Conservation (phyloP, 2,888 invertebrate genomes). For the Fragum whitleyi region DNA sequence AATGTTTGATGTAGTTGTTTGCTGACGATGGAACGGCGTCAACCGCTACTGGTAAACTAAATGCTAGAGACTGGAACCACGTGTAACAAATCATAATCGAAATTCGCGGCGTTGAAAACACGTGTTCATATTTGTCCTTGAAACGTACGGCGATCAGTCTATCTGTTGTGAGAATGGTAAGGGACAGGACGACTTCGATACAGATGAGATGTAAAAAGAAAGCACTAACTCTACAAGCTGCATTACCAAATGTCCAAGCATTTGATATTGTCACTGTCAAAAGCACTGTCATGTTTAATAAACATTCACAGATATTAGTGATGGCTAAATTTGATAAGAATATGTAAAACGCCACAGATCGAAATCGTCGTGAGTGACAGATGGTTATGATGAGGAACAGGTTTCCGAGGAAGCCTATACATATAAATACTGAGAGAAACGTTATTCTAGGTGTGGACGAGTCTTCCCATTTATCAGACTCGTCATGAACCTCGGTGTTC, state of each 20-base stretch:
- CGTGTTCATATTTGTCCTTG: slow-evolving; percentile 67
- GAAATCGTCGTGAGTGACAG: slow-evolving; percentile 71
- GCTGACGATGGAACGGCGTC: slow-evolving; percentile 70
- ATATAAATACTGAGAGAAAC: slow-evolving; percentile 76
- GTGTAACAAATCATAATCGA: slow-evolving; percentile 70
- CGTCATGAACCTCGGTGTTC: slow-evolving; percentile 16
- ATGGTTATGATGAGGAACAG: slow-evolving; percentile 75
- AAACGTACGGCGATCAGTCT: slow-evolving; percentile 75
- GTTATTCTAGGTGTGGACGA: slow-evolving; percentile 60
- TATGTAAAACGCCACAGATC: slow-evolving; percentile 69
- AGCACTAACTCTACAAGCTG: slow-evolving; percentile 76
- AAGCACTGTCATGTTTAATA: slow-evolving; percentile 79
- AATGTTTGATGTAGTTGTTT: slow-evolving; percentile 72
- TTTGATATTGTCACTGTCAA: slow-evolving; percentile 73
- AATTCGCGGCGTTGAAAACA: slow-evolving; percentile 67
- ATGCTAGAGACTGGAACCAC: slow-evolving; percentile 78
- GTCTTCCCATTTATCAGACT: slow-evolving; percentile 41
- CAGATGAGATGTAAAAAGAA: slow-evolving; percentile 74
- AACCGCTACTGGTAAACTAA: slow-evolving; percentile 76
- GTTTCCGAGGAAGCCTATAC: slow-evolving; percentile 77
- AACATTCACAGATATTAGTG: slow-evolving; percentile 76
- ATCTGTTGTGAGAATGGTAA: slow-evolving; percentile 75
- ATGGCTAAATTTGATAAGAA: slow-evolving; percentile 76
- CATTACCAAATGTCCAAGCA: slow-evolving; percentile 74
- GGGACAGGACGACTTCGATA: slow-evolving; percentile 70